A percentile compares a stretch with the other conserved stretches of the same genome.
These are phyloP conservation scores for Ophioderma brevispina DNA, from an alignment of 35 echinoderm and acorn worm species.

Conservation along the genomic window DNA sequence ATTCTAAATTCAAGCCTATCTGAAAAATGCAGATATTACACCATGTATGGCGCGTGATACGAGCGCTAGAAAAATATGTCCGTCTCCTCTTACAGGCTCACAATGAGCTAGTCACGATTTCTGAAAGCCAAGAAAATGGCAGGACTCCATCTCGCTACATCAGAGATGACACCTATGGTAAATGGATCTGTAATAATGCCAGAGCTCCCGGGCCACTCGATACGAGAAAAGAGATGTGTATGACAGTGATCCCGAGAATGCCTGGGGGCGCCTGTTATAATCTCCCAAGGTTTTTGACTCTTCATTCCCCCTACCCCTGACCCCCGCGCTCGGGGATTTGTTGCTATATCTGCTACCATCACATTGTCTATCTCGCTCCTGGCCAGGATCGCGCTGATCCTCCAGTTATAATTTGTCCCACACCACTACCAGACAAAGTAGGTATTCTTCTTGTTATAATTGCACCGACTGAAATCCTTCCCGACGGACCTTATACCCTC, in stretches of 20 bases:
- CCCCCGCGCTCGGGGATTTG: neutral
- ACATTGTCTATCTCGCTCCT: neutral
- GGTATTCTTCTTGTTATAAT: neutral
- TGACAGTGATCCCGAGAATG: neutral
- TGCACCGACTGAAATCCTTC: neutral
- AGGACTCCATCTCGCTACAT: neutral
- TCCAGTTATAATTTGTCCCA: neutral
- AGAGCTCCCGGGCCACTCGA: neutral
- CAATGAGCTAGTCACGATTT: too few relatives aligned
- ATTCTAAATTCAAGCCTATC: too few relatives aligned
- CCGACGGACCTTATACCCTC: neutral
- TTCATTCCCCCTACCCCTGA: constrained; percentile 1
- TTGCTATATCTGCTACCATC: neutral
- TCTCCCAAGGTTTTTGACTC: neutral
- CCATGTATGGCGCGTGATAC: too few relatives aligned
- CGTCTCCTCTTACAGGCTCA: too few relatives aligned
- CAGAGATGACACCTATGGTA: neutral
- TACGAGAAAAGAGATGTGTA: neutral
- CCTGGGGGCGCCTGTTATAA: neutral
- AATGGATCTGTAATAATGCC: neutral
- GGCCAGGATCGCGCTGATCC: neutral
- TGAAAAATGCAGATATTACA: too few relatives aligned
- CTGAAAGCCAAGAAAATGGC: neutral
- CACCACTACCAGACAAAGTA: neutral
- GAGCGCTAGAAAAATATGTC: too few relatives aligned